Base-by-base conservation (phyloP, 2,797 vertebrate genomes). In the Euphonia xanthogaster region DNA sequence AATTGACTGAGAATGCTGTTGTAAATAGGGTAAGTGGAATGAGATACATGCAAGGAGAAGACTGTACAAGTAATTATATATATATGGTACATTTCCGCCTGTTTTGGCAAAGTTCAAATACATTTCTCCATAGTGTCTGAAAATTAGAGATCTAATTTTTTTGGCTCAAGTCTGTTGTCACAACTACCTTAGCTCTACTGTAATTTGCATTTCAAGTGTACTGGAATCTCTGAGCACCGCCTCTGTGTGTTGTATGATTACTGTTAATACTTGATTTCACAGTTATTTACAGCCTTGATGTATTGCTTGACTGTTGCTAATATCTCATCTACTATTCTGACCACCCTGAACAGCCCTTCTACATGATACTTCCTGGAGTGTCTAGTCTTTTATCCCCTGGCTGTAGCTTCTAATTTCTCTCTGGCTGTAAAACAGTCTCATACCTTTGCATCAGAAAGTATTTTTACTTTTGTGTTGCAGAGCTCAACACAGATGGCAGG, bases 271-370 rank as follows among this genome's bases (percentile, higher is more conserved):
- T 73, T 74, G 74, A 89, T 94, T 93, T 95, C 75, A 58, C 75
- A 90, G 85, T 93, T 96, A 96, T 89, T 94, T 94, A 74, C 93
- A 90, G 48, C 50, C 57, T 86, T 94, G 61, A 71, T 87, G 35
- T 77, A 80, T 92, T 93, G 63, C 39, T 89, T 87, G 84, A 85
- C 84, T 91, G 78, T 72, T 92, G 57, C 40, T 92, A 80, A n/a
- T 94, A 50, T 44, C 66, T 93, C 73, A 84, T 87, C 92, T 95
- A 58, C 57, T 87, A 18, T 94, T 95, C 92, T 96, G 77, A 77
- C 88, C 72, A 91, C 74, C 72, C 77, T 72, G 72, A 94, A 72
- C 53, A 91, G 37, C 84, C 65, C 31, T 85, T 93, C 78, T 79
- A 54, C 63, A 19, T 51, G 45, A 83, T 86, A 68, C 65, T 89